phyloP scores from a whole-genome alignment of 2,113 vertebrate species.

The Trogon surrucura region DNA sequence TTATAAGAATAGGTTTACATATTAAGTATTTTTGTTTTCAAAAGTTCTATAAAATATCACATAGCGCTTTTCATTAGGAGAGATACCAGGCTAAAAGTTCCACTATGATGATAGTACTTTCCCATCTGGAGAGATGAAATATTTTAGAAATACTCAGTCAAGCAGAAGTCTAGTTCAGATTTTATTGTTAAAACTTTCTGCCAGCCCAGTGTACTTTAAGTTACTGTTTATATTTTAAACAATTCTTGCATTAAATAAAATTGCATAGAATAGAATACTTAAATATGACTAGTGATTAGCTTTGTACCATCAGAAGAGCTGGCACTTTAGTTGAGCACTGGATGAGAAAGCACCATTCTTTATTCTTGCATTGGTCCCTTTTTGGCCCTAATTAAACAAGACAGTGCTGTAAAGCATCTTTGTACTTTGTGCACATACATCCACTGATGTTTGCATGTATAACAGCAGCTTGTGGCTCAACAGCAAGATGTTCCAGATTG shows the following conservation, averaged over 20 bases:
- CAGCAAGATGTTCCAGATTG: not conserved
- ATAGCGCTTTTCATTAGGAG: not conserved
- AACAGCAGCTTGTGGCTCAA: constrained; percentile 50
- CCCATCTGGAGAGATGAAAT: not conserved
- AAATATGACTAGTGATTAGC: not conserved
- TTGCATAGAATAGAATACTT: not conserved
- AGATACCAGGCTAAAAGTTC: not conserved
- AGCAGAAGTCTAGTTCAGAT: not conserved
- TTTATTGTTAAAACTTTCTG: not conserved
- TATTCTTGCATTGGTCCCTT: constrained; percentile 48
- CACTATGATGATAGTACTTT: not conserved
- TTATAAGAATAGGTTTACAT: not conserved
- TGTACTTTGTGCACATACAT: constrained; percentile 15
- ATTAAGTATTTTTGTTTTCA: not conserved
- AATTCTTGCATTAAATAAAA: not conserved
- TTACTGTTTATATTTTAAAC: not conserved
- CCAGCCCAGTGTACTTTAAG: not conserved
- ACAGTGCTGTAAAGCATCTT: constrained; percentile 49
- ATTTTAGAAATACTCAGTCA: not conserved
- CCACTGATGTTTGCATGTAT: constrained; percentile 53
- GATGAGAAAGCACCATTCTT: not conserved
- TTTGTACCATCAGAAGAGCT: not conserved
- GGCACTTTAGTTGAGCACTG: not conserved
- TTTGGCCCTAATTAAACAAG: constrained; percentile 71
- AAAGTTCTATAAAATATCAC: not conserved